Base-by-base conservation (phyloP, 2,113 vertebrate species). In the Noctilio leporinus region DNA sequence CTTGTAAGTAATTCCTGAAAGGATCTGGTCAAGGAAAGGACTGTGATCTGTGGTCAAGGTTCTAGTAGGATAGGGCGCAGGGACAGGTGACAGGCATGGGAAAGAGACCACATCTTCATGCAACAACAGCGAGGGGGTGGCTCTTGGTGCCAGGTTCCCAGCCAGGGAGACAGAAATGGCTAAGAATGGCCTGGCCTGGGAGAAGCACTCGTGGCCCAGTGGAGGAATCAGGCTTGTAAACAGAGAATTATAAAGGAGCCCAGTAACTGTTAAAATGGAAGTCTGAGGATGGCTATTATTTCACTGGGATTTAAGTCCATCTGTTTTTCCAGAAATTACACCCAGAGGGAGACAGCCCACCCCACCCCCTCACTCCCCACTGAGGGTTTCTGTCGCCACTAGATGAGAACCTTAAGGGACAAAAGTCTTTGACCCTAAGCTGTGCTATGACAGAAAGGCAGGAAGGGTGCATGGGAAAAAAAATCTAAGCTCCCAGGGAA, bases 1-100 rank as follows among this genome's bases (percentile, higher is more conserved):
- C 47, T 70, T 97, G 92, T 94, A 97, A 89, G 91, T 97, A 96
- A 91, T 94, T 95, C 95, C 96, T 97, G 47, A 87, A 96, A 93
- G 95, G 95, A 85, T 82, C 64, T 96, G 72, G 62, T 86, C 53
- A 45, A 81, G 67, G 59, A 43, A 91, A 86, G 72, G 55, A 22
- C 78, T 96, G 87, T 89, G 97, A 89, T 82, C 86, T 96, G 94
- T 87, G 93, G 93, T 90, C 70, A 67, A 69, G 77, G 75, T 75
- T 78, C 70, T 57, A 45, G 43, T 8, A 47, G 88, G 73, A 95
- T 12, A 1, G 0, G 24, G 77, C 22, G 16, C 75, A 30, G 17
- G n/a, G 20, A 40, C 62, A 67, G 86, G 89, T 28, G 85, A 81
- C 40, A 38, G 47, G 49, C 33, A 17, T 0, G 17, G 30, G 86